Evolutionary conservation across 2,888 invertebrate genomes (phyloP), one percentile per base, ranked within the genome.

Genomic region (Caenorhabditis wallacei): DNA sequence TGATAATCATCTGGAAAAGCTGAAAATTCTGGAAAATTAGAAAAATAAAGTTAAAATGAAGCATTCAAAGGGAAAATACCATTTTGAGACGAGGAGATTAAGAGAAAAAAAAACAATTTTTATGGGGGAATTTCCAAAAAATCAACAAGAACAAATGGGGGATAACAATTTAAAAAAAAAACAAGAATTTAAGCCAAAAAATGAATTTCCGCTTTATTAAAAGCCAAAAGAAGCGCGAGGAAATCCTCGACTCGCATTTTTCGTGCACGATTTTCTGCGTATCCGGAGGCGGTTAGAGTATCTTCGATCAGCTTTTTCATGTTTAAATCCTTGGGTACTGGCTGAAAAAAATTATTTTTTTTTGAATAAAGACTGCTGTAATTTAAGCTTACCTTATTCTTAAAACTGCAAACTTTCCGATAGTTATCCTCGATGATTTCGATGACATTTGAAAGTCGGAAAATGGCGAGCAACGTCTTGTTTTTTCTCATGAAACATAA

Each of bases 161-260:
- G 43, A 66, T 54, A 64, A 26, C 7, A n/a, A 18, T 43, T n/a
- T n/a, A n/a, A n/a, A 46, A 30, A 30, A 30, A 5, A 8, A 30
- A 30, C 30, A 3, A 30, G 30, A 26, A 57, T 54, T 69, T 16
- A 87, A 4, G 85, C 84, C 43, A 85, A 71, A 80, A 98, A 98
- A 94, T 98, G 98, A 92, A 98, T 95, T 90, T 97, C 97, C 92
- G 95, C 95, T 70, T 94, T 94, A 93, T 98, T 98, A 92, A 98
- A 98, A 46, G 95, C 95, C 92, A 95, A 95, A 89, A 97, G 93
- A 75, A 97, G 93, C 85, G 91, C 94, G 93, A 97, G 95, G 92
- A 99, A 98, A 92, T 99, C 98, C 93, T 98, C 98, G 87, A 96
- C 95, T 92, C 97, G 97, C 97, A 99, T 96, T 5, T 95, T 95